phyloP scores from a whole-genome alignment of 2,888 invertebrate species.

The Venusia cambrica region DNA sequence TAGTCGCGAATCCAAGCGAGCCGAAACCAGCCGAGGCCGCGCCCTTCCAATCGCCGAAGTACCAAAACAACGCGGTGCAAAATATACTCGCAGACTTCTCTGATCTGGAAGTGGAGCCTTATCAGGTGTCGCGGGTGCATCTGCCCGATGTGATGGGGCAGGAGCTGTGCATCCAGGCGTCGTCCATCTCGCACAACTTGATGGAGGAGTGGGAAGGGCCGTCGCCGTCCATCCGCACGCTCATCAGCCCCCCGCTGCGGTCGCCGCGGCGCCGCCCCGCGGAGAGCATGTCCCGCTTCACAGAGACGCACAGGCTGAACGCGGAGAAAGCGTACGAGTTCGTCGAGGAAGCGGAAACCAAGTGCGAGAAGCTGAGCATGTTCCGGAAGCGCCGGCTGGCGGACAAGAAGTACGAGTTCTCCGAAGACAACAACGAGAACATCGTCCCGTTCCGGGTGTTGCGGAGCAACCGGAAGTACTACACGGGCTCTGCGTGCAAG shows the following conservation, averaged over 20 bases:
- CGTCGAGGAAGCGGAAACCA: constrained; percentile 89
- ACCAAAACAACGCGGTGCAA: constrained; percentile 80
- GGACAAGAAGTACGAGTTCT: constrained; percentile 95
- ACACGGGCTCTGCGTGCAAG: constrained; percentile 63
- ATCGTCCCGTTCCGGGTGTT: constrained; percentile 84
- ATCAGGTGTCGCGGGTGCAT: constrained; percentile 62
- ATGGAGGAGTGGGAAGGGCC: constrained; percentile 79
- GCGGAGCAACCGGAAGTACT: constrained; percentile 77
- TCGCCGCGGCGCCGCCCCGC: constrained; percentile 72
- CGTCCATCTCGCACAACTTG: constrained; percentile 69
- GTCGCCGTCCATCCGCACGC: constrained; percentile 68
- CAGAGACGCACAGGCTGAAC: constrained; percentile 74
- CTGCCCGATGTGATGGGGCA: constrained; percentile 71
- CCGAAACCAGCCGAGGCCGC: constrained; percentile 66
- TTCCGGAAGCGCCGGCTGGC: constrained; percentile 92
- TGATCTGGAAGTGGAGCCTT: constrained; percentile 81
- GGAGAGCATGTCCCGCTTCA: constrained; percentile 76
- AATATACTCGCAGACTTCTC: constrained; percentile 83
- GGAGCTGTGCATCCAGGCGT: constrained; percentile 70
- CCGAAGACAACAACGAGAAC: constrained; percentile 87
- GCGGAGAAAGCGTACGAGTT: constrained; percentile 92
- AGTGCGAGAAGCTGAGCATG: constrained; percentile 92
- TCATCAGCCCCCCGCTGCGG: constrained; percentile 71
- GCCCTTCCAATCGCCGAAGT: constrained; percentile 73
- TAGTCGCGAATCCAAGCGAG: constrained; percentile 60